Base-by-base conservation (phyloP, 2,888 invertebrate species). In the Drosophila incognita region DNA sequence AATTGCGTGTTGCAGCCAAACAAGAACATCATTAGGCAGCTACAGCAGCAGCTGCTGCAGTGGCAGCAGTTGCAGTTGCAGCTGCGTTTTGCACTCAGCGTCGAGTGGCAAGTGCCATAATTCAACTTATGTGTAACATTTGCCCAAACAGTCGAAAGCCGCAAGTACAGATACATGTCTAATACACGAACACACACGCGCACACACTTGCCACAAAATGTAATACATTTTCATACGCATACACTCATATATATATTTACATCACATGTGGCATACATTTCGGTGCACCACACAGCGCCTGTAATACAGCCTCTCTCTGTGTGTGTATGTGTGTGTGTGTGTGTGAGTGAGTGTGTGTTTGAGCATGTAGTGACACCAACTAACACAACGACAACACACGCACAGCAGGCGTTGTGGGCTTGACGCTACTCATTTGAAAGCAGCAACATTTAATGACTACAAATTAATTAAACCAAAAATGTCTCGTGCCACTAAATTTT, bases 391-490 rank as follows among this genome's bases (percentile, higher is more conserved):
- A 59, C 70, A 64, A 40, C 62, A 68, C 74, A 81, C 42, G 13
- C 21, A 46, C 31, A 53, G 75, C 65, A 21, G 70, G 70, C 46
- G 18, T 40, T 57, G 29, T 29, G 33, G 40, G 72, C 49, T 53
- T 56, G 46, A 60, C 62, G 42, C 62, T 31, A 40, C 27, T 59
- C 61, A 64, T 76, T 76, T 52, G 52, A 54, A 63, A 68, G 60
- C 69, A 46, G 58, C 77, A 73, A 64, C 71, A 82, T 73, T 86
- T 86, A 86, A 86, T 88, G 86, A 86, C 78, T 76, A 79, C 86
- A 88, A 86, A 88, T 86, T 86, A 86, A 86, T 86, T 88, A 83
- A 86, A 86, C 78, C 86, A 72, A 73, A 83, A 82, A 71, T 75
- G 65, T 51, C 57, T 83, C 61, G 21, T 58, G 75, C 71, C 72